Conservation (phyloP, 2,797 vertebrate genomes). For the Streptopelia turtur region DNA sequence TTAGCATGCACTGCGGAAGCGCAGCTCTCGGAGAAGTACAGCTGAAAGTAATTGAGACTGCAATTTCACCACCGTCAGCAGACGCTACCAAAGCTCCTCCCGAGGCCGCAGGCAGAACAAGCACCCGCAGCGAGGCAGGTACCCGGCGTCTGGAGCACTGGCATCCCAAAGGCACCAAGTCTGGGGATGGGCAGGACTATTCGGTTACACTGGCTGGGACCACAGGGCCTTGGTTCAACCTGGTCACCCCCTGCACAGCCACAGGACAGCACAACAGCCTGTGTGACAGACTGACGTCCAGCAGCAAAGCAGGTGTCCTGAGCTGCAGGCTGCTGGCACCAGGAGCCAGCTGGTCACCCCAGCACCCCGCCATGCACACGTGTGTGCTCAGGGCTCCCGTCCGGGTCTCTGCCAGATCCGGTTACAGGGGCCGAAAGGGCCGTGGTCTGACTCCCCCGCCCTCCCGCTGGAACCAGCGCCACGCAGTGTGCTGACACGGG, state of each 20-base stretch:
- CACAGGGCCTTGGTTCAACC: neutral
- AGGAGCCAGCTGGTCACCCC: neutral
- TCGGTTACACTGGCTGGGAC: accelerated
- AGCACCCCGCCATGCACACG: accelerated
- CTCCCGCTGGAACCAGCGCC: neutral
- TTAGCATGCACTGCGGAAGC: constrained; percentile 49
- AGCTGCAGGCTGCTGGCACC: no score
- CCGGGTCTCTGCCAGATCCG: neutral
- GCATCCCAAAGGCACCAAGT: neutral
- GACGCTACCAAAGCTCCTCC: neutral
- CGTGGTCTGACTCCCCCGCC: neutral
- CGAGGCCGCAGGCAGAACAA: neutral
- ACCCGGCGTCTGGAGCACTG: neutral
- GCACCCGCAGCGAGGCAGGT: neutral
- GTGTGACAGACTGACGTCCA: neutral
- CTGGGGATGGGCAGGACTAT: neutral
- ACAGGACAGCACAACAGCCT: neutral
- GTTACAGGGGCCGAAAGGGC: neutral
- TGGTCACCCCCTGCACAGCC: neutral
- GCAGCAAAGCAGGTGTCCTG: neutral
- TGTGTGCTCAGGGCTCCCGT: neutral
- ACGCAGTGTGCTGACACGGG: neutral
- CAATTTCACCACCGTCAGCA: neutral
- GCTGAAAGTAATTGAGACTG: constrained; percentile 41
- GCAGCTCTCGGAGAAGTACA: neutral